Conservation (phyloP, 2,888 invertebrate species). For the Osmoderma eremita region DNA sequence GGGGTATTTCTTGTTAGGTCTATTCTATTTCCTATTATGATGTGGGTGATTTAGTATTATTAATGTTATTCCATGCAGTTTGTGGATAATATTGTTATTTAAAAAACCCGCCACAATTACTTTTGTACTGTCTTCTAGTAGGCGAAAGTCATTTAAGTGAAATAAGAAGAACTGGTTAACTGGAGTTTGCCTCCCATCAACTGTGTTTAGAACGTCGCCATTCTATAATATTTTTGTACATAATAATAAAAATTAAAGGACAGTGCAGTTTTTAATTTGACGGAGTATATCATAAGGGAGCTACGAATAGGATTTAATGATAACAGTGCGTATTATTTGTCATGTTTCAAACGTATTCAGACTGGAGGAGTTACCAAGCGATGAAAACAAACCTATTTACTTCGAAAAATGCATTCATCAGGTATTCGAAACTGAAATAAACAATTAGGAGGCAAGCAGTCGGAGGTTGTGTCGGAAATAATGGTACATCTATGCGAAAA, state of each 20-base stretch:
- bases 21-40: too few species aligned
- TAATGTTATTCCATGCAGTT: neutral
- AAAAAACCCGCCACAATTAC: conserved; percentile 15
- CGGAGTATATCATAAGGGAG: conserved; percentile 47
- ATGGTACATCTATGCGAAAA: conserved; percentile 35
- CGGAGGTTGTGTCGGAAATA: conserved; percentile 35
- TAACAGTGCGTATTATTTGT: conserved; percentile 39
- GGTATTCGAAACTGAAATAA: conserved; percentile 53
- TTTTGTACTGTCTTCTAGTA: conserved; percentile 38
- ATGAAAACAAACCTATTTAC: conserved; percentile 61
- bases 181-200: conserved; percentile 64
- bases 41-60: too few species aligned
- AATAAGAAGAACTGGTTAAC: conserved; percentile 60
- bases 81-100: conserved; percentile 2
- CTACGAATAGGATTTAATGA: conserved; percentile 44
- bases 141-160: conserved; percentile 41
- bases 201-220: conserved; percentile 64
- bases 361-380: conserved; percentile 51
- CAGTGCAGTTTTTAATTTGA: conserved; percentile 49
- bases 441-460: conserved; percentile 28
- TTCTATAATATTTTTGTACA: conserved; percentile 62
- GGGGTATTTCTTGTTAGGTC: too few species aligned
- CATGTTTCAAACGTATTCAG: conserved; percentile 36
- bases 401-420: conserved; percentile 59
- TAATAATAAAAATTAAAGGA: conserved; percentile 57